Evolutionary conservation across 2,888 invertebrate genomes (phyloP).

Genomic region (Aspidiotus rigidus): DNA sequence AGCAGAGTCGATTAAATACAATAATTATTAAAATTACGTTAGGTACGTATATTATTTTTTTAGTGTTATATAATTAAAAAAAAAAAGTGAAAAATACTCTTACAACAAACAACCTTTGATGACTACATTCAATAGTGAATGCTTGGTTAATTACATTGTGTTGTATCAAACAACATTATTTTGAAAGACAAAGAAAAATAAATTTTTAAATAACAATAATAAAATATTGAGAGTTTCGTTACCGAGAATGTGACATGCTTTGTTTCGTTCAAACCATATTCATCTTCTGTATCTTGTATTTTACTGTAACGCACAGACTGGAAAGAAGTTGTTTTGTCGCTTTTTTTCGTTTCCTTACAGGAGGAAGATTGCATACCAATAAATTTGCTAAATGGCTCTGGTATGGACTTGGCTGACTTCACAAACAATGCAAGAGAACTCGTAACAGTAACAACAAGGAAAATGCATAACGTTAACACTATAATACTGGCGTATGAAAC

Average conservation of each 20-base stretch:
- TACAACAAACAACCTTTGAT: neutral
- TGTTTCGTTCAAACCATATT: constrained; percentile 9
- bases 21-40: neutral
- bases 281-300: constrained; percentile 27
- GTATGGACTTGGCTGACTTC: constrained; percentile 30
- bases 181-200: neutral
- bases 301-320: constrained; percentile 31
- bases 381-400: constrained; percentile 28
- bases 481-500: neutral
- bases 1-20: neutral
- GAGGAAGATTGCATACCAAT: constrained; percentile 14
- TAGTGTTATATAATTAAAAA: neutral
- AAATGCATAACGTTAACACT: constrained; percentile 24
- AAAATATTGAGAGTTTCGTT: constrained; percentile 9
- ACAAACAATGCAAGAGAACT: constrained; percentile 28
- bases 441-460: constrained; percentile 19
- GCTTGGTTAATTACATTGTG: no score
- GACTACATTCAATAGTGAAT: neutral
- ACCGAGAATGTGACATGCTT: constrained; percentile 29
- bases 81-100: neutral
- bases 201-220: constrained; percentile 2
- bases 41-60: neutral
- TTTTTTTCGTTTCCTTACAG: constrained; percentile 25
- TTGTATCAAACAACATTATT: neutral
- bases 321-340: constrained; percentile 22